phyloP scores from a whole-genome alignment of 2,888 invertebrate species.

The Epicampocera succincta region DNA sequence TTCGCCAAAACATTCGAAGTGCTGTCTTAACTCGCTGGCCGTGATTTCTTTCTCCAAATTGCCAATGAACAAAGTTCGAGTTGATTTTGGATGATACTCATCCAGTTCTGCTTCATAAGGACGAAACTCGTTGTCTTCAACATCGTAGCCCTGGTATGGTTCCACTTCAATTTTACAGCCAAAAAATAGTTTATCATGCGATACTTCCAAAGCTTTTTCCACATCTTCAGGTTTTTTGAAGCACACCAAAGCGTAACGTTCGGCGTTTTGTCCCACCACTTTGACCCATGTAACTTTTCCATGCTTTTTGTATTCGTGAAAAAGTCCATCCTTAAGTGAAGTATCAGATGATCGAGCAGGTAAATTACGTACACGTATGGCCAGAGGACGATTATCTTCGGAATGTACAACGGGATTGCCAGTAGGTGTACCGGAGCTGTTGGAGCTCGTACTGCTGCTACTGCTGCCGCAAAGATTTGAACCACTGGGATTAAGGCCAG shows the following conservation, averaged over 20 bases:
- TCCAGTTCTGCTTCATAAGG: constrained; percentile 97
- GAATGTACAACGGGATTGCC: constrained; percentile 82
- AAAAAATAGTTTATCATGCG: constrained; percentile 98
- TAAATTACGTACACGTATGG: constrained; percentile 94
- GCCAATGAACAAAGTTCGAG: constrained; percentile 96
- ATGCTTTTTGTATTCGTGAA: constrained; percentile 99
- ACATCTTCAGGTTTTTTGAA: constrained; percentile 99
- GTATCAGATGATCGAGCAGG: constrained; percentile 95
- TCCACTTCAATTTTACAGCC: constrained; percentile 98
- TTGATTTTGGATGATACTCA: constrained; percentile 98
- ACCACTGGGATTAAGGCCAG: constrained; percentile 78
- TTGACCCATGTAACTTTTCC: constrained; percentile 98
- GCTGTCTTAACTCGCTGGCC: constrained; percentile 92
- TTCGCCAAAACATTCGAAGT: constrained; percentile 97
- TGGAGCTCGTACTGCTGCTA: constrained; percentile 76
- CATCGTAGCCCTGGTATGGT: constrained; percentile 94
- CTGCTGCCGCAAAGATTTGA: constrained; percentile 75
- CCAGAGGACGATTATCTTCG: constrained; percentile 87
- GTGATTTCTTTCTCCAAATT: constrained; percentile 98
- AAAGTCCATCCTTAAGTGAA: constrained; percentile 97
- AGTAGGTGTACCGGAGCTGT: constrained; percentile 74
- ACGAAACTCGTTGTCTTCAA: constrained; percentile 91
- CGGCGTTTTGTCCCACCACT: constrained; percentile 94
- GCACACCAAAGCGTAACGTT: constrained; percentile 96
- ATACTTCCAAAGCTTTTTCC: constrained; percentile 96